Base-by-base conservation (phyloP, 23 tunicate species). In the Trididemnum nubilum region DNA sequence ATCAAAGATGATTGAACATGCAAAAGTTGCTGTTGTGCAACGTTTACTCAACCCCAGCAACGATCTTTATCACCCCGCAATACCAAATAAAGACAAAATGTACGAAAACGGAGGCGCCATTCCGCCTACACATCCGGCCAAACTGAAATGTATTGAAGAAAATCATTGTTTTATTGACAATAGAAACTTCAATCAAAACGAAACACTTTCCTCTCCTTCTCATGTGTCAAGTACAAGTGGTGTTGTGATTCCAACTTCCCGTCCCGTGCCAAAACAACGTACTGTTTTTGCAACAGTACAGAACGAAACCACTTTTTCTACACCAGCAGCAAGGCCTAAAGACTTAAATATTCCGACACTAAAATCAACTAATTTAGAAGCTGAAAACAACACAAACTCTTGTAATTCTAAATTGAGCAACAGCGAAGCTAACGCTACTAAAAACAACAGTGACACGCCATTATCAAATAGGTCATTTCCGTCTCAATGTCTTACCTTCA, bases 261-360 rank as follows among this genome's bases (percentile, higher is more conserved):
- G 88, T 23, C 88, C 88, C 24, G 77, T 85, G 49, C 88, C 88
- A 0, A 85, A 85, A 76, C 88, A 77, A n/a, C 76, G 88, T 33
- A 85, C 82, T 35, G 82, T 76, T n/a, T 76, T 85, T 49, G 58
- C 61, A 2, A 26, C 30, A n/a, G 26, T 61, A n/a, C 29, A 12
- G 18, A 21, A 22, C 28, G 67, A 21, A 21, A 24, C 26, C 18
- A 18, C 12, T 49, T 61, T n/a, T 23, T 22, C 67, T 24, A 21
- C 67, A 3, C 5, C 29, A 22, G 15, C 54, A 7, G 9, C 54
- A 44, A 44, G 15, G 9, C 54, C 9, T 7, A 44, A 44, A 44
- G n/a, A n/a, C n/a, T 15, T 44, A 7, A 44, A 44, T 15, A 44
- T 44, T 44, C 15, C 54, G 9, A 9, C 54, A 7, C 54, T 44